Evolutionary conservation across 2,113 vertebrate genomes (phyloP), one percentile per base, ranked within the genome.

Genomic region (Callorhinus ursinus): DNA sequence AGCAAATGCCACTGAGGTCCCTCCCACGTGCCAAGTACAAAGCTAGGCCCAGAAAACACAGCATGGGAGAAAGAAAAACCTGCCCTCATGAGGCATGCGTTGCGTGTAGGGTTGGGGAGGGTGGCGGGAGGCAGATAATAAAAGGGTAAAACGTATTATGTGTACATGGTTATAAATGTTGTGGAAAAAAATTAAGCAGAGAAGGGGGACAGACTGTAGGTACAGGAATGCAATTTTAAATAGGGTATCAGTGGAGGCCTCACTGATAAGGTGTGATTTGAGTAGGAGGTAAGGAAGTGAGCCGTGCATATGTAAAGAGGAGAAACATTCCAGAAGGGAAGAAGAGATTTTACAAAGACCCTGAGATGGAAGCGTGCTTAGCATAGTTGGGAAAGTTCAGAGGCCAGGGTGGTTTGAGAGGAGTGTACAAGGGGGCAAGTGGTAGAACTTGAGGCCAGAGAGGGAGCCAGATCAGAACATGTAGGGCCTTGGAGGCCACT

Each of bases 281-380:
- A 89, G 13, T 55, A 79, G 55, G 42, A 87, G 59, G 61, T 95
- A 88, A 91, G 63, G 59, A 95, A 95, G 53, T 59, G 26, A 95
- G 46, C 19, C 61, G 61, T 10, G 42, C 5, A 15, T 57, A 61
- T 39, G 14, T 39, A 88, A 81, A 87, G 36, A 76, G 3, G 18
- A 89, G 97, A 89, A 93, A 28, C 46, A 88, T 77, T 87, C 57
- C 16, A 80, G 49, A 21, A 9, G 51, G 53, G 93, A 92, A 79
- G 42, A 82, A 83, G 13, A 80, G 55, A 95, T 93, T 79, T 93
- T 83, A 61, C 63, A 88, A 90, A 92, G 61, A 71, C 57, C n/a
- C 18, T 63, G 63, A 94, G 24, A 76, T 90, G 67, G 33, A 67
- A 95, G 83, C 1, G 9, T 69, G 21, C 49, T 88, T 57, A 81